Conservation (phyloP, 1,140 invertebrate species). For the Cotesia chilonis region DNA sequence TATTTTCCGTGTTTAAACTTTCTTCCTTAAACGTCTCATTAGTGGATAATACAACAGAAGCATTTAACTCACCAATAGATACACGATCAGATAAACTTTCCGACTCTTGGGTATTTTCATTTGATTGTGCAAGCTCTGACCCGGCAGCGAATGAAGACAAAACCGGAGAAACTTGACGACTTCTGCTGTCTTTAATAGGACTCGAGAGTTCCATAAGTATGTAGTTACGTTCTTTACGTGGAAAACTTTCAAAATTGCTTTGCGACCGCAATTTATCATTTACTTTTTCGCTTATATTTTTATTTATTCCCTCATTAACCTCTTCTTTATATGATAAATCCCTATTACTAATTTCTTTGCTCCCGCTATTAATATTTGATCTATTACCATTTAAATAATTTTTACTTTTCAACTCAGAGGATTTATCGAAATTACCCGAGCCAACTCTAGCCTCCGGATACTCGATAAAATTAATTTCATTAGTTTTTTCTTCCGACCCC, state of each 20-base stretch:
- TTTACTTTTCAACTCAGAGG: background rate
- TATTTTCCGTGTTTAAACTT: too few species aligned
- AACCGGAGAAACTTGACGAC: slow-evolving; percentile 22
- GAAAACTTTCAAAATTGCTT: slow-evolving; percentile 45
- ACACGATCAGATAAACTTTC: slow-evolving; percentile 39
- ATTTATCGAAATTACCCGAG: background rate
- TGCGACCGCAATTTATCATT: slow-evolving; percentile 15
- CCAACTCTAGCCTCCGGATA: slow-evolving; percentile 5
- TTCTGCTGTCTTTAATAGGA: slow-evolving; percentile 40
- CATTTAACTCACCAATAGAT: slow-evolving; percentile 23
- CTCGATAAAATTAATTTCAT: slow-evolving; percentile 25
- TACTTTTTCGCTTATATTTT: background rate
- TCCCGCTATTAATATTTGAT: background rate
- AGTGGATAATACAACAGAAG: background rate
- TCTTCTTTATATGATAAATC: background rate
- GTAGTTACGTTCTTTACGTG: slow-evolving; percentile 49
- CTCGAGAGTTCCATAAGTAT: slow-evolving; percentile 49
- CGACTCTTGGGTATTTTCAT: slow-evolving; percentile 22
- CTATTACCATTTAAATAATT: too few species aligned
- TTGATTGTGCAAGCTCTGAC: slow-evolving; percentile 10
- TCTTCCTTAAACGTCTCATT: slow-evolving; percentile 6
- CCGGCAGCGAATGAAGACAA: too few species aligned
- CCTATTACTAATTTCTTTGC: slow-evolving; percentile 9
- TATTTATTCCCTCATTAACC: background rate
- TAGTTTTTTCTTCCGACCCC: slow-evolving; percentile 1